Percentiles rank a stretch among this genome's conserved stretches.
These are phyloP conservation scores for Sarcophaga carnaria DNA, from an alignment of 2,888 invertebrate genomes.

Conservation along the genomic window DNA sequence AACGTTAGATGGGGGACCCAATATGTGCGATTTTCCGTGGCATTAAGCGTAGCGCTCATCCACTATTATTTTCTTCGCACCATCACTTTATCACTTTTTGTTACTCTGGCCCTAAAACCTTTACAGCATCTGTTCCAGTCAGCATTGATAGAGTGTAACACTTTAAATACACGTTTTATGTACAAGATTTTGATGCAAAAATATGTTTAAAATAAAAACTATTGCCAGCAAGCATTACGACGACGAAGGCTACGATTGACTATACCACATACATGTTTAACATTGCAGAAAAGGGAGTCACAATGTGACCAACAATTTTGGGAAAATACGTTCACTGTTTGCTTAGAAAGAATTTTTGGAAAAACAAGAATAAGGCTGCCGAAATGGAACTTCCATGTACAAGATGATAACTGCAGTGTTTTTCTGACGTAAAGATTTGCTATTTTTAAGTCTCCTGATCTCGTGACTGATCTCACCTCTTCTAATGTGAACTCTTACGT, in stretches of 20 bases:
- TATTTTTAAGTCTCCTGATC: no score
- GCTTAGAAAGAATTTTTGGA: no score
- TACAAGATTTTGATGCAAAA: conserved; percentile 37
- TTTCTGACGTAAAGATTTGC: no score
- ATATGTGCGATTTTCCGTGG: no score
- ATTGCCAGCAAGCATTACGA: neutral
- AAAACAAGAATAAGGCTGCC: no score
- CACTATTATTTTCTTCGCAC: conserved; percentile 11
- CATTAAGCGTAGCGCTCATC: neutral
- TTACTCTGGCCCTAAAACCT: conserved; percentile 1
- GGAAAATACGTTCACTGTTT: no score
- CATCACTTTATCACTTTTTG: conserved; percentile 18
- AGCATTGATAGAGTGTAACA: conserved; percentile 39
- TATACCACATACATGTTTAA: conserved; percentile 23
- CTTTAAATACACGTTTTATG: conserved; percentile 60
- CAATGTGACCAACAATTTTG: conserved; percentile 2
- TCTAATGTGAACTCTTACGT: no score
- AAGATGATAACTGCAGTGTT: no score
- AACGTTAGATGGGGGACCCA: no score
- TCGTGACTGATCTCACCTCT: no score
- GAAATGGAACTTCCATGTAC: no score
- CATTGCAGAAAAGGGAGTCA: neutral
- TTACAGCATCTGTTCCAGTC: neutral
- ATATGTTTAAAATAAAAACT: conserved; percentile 11
- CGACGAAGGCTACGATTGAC: conserved; percentile 32